These are phyloP conservation scores for Gallinago nigripennis DNA, from an alignment of 2,797 vertebrate genomes.

Conservation along the genomic window DNA sequence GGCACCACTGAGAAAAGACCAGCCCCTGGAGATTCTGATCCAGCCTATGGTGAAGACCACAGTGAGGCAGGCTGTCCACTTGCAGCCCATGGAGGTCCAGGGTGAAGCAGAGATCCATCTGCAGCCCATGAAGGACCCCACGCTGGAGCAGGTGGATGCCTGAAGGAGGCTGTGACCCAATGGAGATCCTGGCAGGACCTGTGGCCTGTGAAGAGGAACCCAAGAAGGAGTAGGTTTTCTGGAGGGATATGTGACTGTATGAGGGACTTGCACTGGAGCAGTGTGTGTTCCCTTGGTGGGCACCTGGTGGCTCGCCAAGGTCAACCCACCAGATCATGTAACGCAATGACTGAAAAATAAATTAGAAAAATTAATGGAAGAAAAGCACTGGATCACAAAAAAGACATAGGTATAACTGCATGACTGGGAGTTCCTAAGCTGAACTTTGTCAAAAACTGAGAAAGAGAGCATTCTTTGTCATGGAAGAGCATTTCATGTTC, in stretches of 20 bases:
- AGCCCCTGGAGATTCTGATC: background rate
- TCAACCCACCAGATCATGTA: rapidly evolving
- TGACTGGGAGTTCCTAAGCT: background rate
- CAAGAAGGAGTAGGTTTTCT: rapidly evolving
- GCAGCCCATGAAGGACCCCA: rapidly evolving
- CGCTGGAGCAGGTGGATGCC: rapidly evolving
- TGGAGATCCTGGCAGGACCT: background rate
- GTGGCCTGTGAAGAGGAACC: rapidly evolving
- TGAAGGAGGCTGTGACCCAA: background rate
- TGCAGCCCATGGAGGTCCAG: background rate
- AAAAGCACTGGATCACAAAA: background rate
- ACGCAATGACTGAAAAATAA: background rate
- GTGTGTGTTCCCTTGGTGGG: background rate
- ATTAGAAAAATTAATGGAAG: background rate
- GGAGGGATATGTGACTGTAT: background rate
- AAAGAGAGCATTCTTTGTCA: background rate
- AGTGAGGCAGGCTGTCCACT: background rate
- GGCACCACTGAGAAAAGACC: too few relatives aligned
- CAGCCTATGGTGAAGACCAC: rapidly evolving
- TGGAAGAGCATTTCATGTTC: background rate
- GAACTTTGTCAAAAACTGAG: background rate
- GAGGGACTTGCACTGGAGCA: rapidly evolving
- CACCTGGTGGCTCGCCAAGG: background rate
- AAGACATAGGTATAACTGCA: background rate
- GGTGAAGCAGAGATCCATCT: background rate